These are phyloP conservation scores for Eulithis testata DNA, from an alignment of 2,888 invertebrate genomes.

Conservation along the genomic window DNA sequence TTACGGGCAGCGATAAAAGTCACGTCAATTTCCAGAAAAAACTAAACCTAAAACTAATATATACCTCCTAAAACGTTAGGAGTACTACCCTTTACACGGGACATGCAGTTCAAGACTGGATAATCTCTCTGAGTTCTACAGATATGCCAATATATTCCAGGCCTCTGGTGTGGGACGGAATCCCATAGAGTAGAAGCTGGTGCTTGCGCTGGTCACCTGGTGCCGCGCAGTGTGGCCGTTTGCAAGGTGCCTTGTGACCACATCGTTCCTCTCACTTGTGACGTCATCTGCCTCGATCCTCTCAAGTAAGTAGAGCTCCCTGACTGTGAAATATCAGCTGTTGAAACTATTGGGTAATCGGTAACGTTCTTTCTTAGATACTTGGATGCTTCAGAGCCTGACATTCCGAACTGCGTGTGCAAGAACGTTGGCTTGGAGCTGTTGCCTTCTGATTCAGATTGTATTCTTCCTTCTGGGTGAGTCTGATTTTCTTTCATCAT, in stretches of 20 bases:
- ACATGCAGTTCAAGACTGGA: no score
- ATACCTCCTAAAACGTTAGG: no score
- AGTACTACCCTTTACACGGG: no score
- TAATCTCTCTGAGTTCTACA: not conserved
- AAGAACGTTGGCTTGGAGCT: conserved; percentile 72
- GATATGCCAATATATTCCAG: conserved; percentile 45
- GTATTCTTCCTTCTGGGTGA: conserved; percentile 74
- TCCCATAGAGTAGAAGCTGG: conserved; percentile 74
- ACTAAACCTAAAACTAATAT: no score
- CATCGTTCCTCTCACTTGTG: conserved; percentile 57
- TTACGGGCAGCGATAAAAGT: no score
- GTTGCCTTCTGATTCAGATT: conserved; percentile 74
- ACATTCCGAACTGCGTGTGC: conserved; percentile 71
- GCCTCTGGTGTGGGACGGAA: conserved; percentile 75
- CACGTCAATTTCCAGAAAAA: no score
- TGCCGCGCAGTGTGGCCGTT: conserved; percentile 65
- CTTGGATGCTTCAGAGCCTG: conserved; percentile 72
- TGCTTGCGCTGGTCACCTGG: conserved; percentile 71
- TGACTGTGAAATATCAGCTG: not conserved
- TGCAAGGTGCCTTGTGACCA: conserved; percentile 67
- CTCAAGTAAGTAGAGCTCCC: conserved; percentile 57
- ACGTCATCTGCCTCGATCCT: conserved; percentile 66
- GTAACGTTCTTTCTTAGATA: conserved; percentile 54
- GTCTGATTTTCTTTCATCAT: conserved; percentile 10
- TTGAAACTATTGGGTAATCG: not conserved